Base-by-base conservation (phyloP, 2,113 vertebrate genomes). In the Clupea harengus region DNA sequence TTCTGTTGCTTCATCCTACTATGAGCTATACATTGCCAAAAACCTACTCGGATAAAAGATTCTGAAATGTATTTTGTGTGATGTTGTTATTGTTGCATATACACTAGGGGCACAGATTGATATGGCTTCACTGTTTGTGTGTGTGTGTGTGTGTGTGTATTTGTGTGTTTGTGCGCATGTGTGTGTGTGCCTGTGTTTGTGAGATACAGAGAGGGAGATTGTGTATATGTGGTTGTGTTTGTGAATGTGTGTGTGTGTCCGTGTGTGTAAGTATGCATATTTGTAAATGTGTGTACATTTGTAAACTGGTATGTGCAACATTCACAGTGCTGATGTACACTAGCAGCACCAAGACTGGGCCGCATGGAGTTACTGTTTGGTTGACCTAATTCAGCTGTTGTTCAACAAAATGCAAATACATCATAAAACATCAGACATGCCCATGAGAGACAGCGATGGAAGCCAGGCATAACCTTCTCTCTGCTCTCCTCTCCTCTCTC, bases 1-100 rank as follows among this genome's bases (percentile, higher is more conserved):
- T 90, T 87, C 52, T 22, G 75, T 86, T 83, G 86, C 81, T 80
- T 32, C 32, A 22, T 81, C 72, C 81, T 82, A 85, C 84, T 80
- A 72, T 81, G 83, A 57, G 87, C 81, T 83, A 54, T 87, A 88
- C 57, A 87, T 86, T 85, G 83, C 57, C 81, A 81, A 84, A 83
- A 81, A 86, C 28, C 64, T 25, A 82, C 83, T 85, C 83, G 50
- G 44, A 82, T 85, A 85, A 89, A 89, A 78, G 20, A 84, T 86
- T 60, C 64, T 82, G 17, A 88, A 82, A 87, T 85, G 57, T 87
- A 46, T 57, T 45, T 22, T 82, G 50, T 81, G 45, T 83, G 8
- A 28, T 47, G 78, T 85, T 83, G 45, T 88, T 45, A 45, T 86
- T 78, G 28, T 20, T 83, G 13, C 67, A 46, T 20, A 52, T 83